phyloP scores from a whole-genome alignment of 2,797 vertebrate genomes.

The Gymnocypris eckloni region DNA sequence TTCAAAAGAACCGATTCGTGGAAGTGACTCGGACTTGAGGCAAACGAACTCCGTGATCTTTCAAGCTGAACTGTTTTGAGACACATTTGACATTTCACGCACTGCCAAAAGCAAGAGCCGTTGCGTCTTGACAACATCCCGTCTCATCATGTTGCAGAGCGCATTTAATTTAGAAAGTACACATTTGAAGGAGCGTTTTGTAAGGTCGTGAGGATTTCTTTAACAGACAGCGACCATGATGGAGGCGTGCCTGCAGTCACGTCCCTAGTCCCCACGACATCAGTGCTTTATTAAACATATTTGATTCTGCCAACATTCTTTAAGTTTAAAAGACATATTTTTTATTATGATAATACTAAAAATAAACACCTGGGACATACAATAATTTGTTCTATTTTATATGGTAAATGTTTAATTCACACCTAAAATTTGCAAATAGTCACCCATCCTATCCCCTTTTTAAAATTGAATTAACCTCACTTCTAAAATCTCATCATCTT shows the following conservation, averaged over 20 bases:
- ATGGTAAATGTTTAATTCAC: too few species aligned
- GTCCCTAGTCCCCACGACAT: conserved; percentile 40
- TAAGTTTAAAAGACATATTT: too few species aligned
- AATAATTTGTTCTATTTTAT: too few species aligned
- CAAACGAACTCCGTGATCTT: conserved; percentile 65
- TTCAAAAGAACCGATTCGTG: conserved; percentile 18
- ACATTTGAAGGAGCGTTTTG: conserved; percentile 45
- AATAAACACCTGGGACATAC: too few species aligned
- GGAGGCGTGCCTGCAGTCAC: conserved; percentile 66
- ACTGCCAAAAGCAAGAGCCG: conserved; percentile 10
- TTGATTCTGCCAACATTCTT: too few species aligned
- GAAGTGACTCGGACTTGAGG: background rate
- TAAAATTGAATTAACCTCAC: too few species aligned
- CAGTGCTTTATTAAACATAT: background rate
- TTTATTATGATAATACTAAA: too few species aligned
- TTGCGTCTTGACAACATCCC: background rate
- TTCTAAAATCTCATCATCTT: too few species aligned
- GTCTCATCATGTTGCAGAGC: background rate
- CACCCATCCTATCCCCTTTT: too few species aligned
- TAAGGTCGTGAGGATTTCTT: conserved; percentile 33
- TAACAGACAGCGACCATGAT: conserved; percentile 24
- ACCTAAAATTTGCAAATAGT: too few species aligned
- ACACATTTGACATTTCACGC: conserved; percentile 76
- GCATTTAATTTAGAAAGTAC: background rate
- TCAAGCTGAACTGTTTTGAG: conserved; percentile 43